Conservation (phyloP, 2,113 vertebrate species). For the Cricetomys ansorgei region DNA sequence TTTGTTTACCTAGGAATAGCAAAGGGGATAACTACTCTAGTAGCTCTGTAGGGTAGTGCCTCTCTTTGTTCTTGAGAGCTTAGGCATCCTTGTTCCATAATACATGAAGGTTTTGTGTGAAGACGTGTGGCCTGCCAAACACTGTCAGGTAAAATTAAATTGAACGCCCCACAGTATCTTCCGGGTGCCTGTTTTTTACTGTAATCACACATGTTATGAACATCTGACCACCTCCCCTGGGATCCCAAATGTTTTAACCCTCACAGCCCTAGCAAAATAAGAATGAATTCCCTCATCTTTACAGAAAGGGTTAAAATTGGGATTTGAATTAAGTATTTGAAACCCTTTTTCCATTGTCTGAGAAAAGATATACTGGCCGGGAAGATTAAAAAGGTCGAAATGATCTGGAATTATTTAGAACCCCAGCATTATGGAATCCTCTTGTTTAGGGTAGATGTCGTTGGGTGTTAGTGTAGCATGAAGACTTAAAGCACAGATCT, state of each 20-base stretch:
- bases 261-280: neutral
- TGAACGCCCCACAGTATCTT: neutral
- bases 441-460: neutral
- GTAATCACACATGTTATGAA: neutral
- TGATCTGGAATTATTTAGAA: neutral
- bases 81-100: neutral
- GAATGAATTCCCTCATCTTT: neutral
- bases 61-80: slow-evolving; percentile 18
- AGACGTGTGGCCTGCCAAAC: neutral
- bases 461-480: neutral
- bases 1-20: neutral
- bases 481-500: neutral
- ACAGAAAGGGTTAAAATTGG: neutral
- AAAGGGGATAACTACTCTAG: neutral
- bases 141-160: neutral
- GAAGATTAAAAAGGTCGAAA: neutral
- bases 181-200: neutral
- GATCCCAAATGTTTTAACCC: neutral
- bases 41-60: neutral
- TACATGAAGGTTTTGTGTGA: slow-evolving; percentile 39
- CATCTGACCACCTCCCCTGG: neutral
- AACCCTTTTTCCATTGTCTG: neutral
- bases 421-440: neutral
- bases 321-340: neutral
- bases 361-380: neutral